phyloP scores from a whole-genome alignment of 2,113 vertebrate species.

The Pachyramphus minor region DNA sequence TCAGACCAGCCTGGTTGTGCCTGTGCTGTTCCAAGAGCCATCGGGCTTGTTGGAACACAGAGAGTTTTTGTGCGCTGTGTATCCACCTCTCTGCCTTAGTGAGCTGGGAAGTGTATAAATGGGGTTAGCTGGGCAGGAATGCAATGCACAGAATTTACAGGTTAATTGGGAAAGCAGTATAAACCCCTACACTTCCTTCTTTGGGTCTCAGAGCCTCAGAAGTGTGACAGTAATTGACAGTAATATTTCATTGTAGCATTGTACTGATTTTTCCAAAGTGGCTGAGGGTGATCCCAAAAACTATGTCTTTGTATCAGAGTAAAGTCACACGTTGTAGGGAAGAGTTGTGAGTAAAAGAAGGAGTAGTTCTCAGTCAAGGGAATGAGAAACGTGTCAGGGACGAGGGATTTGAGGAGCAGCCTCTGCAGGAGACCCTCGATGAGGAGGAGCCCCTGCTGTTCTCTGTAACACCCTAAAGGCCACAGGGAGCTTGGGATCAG shows the following conservation, averaged over 20 bases:
- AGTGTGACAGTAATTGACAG: not conserved
- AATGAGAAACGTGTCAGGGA: not conserved
- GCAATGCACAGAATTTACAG: not conserved
- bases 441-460: not conserved
- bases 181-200: not conserved
- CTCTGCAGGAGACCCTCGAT: not conserved
- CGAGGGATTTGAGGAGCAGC: not conserved
- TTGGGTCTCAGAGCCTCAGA: not conserved
- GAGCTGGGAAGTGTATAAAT: not conserved
- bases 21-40: not conserved
- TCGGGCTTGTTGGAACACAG: rapidly evolving
- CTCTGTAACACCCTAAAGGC: not conserved
- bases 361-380: not conserved
- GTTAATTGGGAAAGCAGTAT: not conserved
- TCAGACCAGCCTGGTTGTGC: not conserved
- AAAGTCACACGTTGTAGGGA: not conserved
- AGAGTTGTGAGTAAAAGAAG: not conserved
- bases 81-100: not conserved
- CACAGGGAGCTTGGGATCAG: not conserved
- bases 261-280: not conserved
- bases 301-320: not conserved
- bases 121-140: not conserved
- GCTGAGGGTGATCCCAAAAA: not conserved
- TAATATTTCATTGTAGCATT: not conserved
- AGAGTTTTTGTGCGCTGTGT: not conserved